A percentile compares a stretch with the other conserved stretches of the same genome.
phyloP scores from a whole-genome alignment of 1,140 invertebrate genomes.

The Fopius arisanus region DNA sequence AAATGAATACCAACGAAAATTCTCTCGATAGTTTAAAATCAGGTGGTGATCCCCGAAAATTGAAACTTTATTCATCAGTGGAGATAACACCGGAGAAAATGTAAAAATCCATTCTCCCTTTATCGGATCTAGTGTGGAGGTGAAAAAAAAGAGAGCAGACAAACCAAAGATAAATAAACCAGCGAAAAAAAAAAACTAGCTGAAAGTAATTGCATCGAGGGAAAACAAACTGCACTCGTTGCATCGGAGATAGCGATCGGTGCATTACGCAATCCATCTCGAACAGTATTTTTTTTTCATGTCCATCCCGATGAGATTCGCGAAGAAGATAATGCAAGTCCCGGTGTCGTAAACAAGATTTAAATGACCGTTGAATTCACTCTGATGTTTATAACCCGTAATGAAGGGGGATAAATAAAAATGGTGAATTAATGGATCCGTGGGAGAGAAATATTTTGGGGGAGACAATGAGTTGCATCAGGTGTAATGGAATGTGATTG shows the following conservation, averaged over 20 bases:
- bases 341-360: not conserved
- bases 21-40: no score
- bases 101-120: constrained; percentile 6
- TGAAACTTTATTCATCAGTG: not conserved
- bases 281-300: constrained; percentile 1
- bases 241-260: not conserved
- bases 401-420: not conserved
- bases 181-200: not conserved
- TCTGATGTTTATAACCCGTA: not conserved
- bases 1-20: no score
- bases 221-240: constrained; percentile 6
- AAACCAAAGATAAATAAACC: not conserved
- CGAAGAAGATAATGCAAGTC: not conserved
- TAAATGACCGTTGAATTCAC: not conserved
- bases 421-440: not conserved
- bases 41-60: no score
- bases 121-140: not conserved
- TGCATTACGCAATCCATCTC: constrained; percentile 12
- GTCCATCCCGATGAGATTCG: not conserved
- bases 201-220: constrained; percentile 22
- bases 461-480: no score
- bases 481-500: no score
- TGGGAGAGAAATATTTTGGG: not conserved
- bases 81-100: not conserved
- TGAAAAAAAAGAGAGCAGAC: not conserved